These are phyloP conservation scores for Cartodere bifasciata DNA, from an alignment of 2,888 invertebrate species.

Conservation along the genomic window DNA sequence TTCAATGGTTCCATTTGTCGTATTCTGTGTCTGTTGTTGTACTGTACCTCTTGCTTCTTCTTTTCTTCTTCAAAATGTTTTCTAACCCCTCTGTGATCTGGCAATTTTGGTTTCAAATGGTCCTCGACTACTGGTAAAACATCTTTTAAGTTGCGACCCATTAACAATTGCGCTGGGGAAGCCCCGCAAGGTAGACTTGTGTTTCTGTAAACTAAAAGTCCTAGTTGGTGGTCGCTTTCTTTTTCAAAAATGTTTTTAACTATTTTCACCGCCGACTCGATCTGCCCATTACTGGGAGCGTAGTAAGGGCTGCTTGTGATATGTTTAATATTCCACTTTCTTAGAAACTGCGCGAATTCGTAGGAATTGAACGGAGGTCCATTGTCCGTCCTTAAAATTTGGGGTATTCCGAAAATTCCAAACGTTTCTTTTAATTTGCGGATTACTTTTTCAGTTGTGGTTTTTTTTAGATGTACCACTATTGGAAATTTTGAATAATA, in stretches of 20 bases:
- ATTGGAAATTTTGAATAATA: too few relatives aligned
- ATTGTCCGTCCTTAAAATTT: slow-evolving; percentile 8
- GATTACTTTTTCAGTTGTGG: too few relatives aligned
- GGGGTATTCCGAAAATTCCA: slow-evolving; percentile 4
- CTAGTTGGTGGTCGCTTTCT: slow-evolving; percentile 2
- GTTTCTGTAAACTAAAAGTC: background rate
- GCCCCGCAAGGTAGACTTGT: slow-evolving; percentile 1
- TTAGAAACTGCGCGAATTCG: slow-evolving; percentile 2
- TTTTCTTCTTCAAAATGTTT: too few relatives aligned
- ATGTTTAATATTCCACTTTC: slow-evolving; percentile 4
- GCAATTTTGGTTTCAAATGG: too few relatives aligned
- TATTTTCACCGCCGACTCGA: slow-evolving; percentile 5
- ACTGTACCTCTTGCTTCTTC: too few relatives aligned
- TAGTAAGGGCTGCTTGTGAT: slow-evolving; percentile 7
- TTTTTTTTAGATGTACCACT: too few relatives aligned
- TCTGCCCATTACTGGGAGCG: slow-evolving; percentile 6
- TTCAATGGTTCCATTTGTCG: too few relatives aligned
- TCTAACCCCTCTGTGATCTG: too few relatives aligned
- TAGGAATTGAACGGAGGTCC: slow-evolving; percentile 5
- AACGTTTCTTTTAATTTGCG: too few relatives aligned
- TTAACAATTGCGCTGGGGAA: slow-evolving; percentile 1
- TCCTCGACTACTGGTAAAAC: too few relatives aligned
- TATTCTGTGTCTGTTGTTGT: too few relatives aligned
- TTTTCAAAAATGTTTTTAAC: slow-evolving; percentile 5
- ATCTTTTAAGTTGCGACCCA: slow-evolving; percentile 2